These are phyloP conservation scores for Calcarius lapponicus DNA, from an alignment of 2,797 vertebrate species.

Conservation along the genomic window DNA sequence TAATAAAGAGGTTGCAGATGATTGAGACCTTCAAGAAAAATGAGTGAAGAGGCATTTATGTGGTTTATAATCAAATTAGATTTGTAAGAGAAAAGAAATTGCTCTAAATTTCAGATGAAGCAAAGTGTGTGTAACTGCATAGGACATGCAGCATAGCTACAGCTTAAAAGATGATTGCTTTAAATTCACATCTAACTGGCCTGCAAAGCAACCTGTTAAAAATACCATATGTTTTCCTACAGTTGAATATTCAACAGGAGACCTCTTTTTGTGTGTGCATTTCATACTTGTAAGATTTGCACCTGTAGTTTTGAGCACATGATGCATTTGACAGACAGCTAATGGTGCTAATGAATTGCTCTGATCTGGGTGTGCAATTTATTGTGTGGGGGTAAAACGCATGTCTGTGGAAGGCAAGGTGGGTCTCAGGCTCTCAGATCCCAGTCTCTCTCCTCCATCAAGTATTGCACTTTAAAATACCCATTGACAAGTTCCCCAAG, in stretches of 20 bases:
- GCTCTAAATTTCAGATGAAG: conserved; percentile 54
- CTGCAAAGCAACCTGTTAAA: conserved; percentile 70
- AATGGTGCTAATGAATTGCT: conserved; percentile 61
- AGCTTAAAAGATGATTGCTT: conserved; percentile 67
- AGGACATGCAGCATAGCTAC: conserved; percentile 50
- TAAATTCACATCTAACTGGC: conserved; percentile 72
- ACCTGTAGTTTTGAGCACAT: conserved; percentile 63
- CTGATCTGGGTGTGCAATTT: conserved; percentile 36
- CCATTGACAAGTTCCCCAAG: conserved; percentile 32
- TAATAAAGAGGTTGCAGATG: background rate
- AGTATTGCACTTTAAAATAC: conserved; percentile 83
- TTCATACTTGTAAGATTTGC: conserved; percentile 67
- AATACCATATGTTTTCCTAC: conserved; percentile 65
- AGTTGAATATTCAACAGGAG: conserved; percentile 71
- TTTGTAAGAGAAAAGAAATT: conserved; percentile 50
- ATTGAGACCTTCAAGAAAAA: conserved; percentile 18
- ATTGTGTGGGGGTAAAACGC: background rate
- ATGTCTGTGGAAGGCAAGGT: conserved; percentile 7
- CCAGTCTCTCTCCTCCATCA: conserved; percentile 63
- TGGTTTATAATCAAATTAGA: conserved; percentile 32
- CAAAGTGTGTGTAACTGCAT: conserved; percentile 44
- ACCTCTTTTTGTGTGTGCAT: conserved; percentile 71
- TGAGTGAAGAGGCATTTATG: background rate
- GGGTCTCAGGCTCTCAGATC: background rate
- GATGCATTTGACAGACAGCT: conserved; percentile 51